A percentile compares a stretch with the other conserved stretches of the same genome.
phyloP scores from a whole-genome alignment of 2,797 vertebrate genomes.

The Cyprinodon diabolis region DNA sequence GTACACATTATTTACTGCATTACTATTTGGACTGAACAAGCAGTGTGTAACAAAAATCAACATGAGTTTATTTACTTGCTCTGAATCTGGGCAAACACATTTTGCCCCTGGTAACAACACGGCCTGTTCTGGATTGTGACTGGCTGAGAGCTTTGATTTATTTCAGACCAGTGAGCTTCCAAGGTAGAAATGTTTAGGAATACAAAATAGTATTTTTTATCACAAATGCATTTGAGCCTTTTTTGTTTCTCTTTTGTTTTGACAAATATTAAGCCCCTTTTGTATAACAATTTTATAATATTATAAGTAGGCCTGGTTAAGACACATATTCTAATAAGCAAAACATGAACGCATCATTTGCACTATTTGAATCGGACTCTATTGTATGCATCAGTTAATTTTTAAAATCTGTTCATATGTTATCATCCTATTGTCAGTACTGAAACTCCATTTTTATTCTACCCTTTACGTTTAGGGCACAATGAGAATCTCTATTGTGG shows the following conservation, averaged over 20 bases:
- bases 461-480: constrained; percentile 42
- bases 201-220: background rate
- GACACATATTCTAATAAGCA: background rate
- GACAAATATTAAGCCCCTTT: background rate
- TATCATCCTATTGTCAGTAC: constrained; percentile 46
- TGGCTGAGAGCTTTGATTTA: constrained; percentile 62
- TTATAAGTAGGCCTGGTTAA: background rate
- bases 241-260: too few species aligned
- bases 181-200: background rate
- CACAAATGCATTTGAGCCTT: background rate
- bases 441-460: constrained; percentile 33
- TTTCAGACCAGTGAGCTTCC: background rate
- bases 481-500: constrained; percentile 24
- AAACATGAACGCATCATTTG: background rate
- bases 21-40: constrained; percentile 40
- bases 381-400: constrained; percentile 32
- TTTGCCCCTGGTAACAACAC: constrained; percentile 74
- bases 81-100: constrained; percentile 76
- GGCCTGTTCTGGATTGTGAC: constrained; percentile 67
- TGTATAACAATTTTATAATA: background rate
- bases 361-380: too few species aligned
- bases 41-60: constrained; percentile 65
- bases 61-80: constrained; percentile 67
- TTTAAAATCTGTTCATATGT: constrained; percentile 27
- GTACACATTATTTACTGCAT: constrained; percentile 1